Evolutionary conservation across 2,113 vertebrate genomes (phyloP), one percentile per base, ranked within the genome.

Genomic region (Merops nubicus): DNA sequence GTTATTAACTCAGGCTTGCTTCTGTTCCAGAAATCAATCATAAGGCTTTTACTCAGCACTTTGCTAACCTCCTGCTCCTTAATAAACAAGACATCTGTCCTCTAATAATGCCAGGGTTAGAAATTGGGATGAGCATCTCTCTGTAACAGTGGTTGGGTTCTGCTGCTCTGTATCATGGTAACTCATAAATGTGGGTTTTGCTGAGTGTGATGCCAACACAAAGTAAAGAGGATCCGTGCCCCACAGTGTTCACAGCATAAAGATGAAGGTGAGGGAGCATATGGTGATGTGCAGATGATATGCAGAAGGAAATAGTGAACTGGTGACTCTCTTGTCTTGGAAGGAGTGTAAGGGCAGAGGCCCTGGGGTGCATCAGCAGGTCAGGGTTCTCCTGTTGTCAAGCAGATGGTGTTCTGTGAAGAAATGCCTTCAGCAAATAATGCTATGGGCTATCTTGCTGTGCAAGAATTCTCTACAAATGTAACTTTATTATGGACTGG

Each of bases 211-310:
- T 42, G 11, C 13, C 45, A 60, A 15, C 26, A 6, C 20, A 5
- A 6, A 28, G 42, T 4, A 5, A 48, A 15, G 62, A 29, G 33
- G 22, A 17, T 17, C 29, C 5, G 18, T 45, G 25, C 5, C 36
- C 42, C 1, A 0, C 7, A 10, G 34, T 3, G 23, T 4, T 70
- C 26, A 2, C 9, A 10, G 40, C 15, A 7, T 19, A 34, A 34
- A 14, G 0, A 5, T 1, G 20, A 1, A 22, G 19, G 15, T 11
- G 38, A 33, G 34, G 28, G 26, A 47, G 6, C 29, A 13, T 1
- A 2, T 33, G 43, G 29, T 34, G 22, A 4, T 15, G 5, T 5
- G n/a, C n/a, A 31, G 33, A 3, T 31, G 23, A 6, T 53, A 8
- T 4, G 34, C 65, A 54, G 34, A 47, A 38, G 19, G 56, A 10